phyloP scores from a whole-genome alignment of 2,113 vertebrate genomes.

The Sinocyclocheilus anshuiensis region DNA sequence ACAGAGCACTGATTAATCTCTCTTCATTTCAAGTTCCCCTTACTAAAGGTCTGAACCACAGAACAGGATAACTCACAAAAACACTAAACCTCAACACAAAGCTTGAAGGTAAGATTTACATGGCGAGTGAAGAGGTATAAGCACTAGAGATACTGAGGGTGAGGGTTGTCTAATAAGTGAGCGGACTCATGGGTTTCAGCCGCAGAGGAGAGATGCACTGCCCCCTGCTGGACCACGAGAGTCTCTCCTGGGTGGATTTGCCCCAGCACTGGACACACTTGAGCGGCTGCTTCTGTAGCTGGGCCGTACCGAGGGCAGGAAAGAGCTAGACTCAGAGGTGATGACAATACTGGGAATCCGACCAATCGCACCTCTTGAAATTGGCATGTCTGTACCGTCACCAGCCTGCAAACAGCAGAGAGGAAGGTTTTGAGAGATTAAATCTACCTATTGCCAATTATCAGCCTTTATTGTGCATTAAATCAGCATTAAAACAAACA shows the following conservation, averaged over 20 bases:
- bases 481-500: not conserved
- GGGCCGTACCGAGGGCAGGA: slow-evolving; percentile 62
- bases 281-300: slow-evolving; percentile 48
- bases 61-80: not conserved
- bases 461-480: not conserved
- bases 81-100: not conserved
- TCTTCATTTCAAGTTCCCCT: not conserved
- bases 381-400: slow-evolving; percentile 54
- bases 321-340: slow-evolving; percentile 72
- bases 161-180: not conserved
- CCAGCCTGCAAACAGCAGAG: slow-evolving; percentile 50
- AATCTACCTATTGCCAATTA: not conserved
- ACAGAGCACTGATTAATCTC: not conserved
- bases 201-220: slow-evolving; percentile 26
- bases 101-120: not conserved
- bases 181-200: not conserved
- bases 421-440: not conserved
- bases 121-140: not conserved
- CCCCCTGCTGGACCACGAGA: slow-evolving; percentile 29
- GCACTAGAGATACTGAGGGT: slow-evolving; percentile 18
- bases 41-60: not conserved
- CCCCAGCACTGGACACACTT: slow-evolving; percentile 49
- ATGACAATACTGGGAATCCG: slow-evolving; percentile 77
- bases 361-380: slow-evolving; percentile 52
- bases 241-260: slow-evolving; percentile 51